Conservation (phyloP, 2,888 invertebrate species). For the Julus scanicus region DNA sequence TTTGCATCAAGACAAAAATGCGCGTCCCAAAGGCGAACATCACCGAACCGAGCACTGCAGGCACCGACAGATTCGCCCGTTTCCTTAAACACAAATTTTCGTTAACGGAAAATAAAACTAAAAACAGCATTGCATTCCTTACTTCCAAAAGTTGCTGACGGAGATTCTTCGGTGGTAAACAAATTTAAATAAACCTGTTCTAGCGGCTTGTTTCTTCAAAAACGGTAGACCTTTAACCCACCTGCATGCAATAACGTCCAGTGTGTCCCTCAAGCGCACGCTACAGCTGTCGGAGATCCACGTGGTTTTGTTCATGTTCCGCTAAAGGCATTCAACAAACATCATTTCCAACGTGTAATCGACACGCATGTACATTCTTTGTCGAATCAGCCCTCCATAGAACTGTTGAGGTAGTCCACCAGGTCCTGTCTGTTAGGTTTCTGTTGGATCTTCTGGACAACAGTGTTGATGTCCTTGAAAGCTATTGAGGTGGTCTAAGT, state of each 20-base stretch:
- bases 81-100: too few relatives aligned
- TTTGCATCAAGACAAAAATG: background rate
- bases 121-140: background rate
- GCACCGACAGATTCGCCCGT: slow-evolving; percentile 59
- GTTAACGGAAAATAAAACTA: background rate
- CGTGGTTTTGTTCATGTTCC: background rate
- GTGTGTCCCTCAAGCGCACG: background rate
- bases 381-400: too few relatives aligned
- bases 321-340: slow-evolving; percentile 38
- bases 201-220: background rate
- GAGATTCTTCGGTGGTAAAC: background rate
- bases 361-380: background rate
- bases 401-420: too few relatives aligned
- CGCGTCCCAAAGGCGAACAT: slow-evolving; percentile 59
- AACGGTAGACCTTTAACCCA: background rate
- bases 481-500: too few relatives aligned
- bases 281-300: slow-evolving; percentile 6
- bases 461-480: too few relatives aligned
- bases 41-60: slow-evolving; percentile 61
- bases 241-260: slow-evolving; percentile 24
- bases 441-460: too few relatives aligned
- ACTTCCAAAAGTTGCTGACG: background rate
- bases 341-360: background rate
- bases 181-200: too few relatives aligned
- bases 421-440: too few relatives aligned